Evolutionary conservation across 2,888 invertebrate genomes (phyloP), one percentile per base, ranked within the genome.

Genomic region (Conchocele bisecta): DNA sequence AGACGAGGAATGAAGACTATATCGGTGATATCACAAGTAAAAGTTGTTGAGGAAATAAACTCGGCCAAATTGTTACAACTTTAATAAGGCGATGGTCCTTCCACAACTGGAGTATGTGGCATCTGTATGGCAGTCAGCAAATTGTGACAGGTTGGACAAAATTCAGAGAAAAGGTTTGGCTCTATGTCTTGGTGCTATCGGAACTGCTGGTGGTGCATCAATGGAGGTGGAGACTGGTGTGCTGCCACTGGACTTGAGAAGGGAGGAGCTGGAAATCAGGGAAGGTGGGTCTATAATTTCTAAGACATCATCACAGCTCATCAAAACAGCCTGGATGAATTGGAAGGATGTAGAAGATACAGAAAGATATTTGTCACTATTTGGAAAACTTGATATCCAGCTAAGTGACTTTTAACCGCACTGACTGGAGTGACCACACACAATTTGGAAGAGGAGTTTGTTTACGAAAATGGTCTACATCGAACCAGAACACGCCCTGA

Each of bases 181-280:
- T 35, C 11, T 35, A n/a, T 35, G 37, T 35, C 37, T 35, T n/a
- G 37, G 37, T 13, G n/a, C 13, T n/a, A 11, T n/a, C 11, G 37
- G 37, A 35, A 35, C 37, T 13, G 37, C 37, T 13, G 44, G 44
- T 11, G 22, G 5, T 11, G 44, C 24, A 20, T 24, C 44, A 7
- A 26, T 44, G 22, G 44, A 44, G 22, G 44, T 44, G 44, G 44
- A 44, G n/a, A 28, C 44, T 44, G 44, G 44, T 17, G 37, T 35
- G 37, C 11, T 13, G n/a, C 37, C 37, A 11, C 37, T 35, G 11
- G 37, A 35, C 11, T 13, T 35, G 37, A 35, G 37, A n/a, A 35
- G 37, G n/a, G 37, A 35, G n/a, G 37, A 35, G n/a, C 37, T 35
- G 37, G 37, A 11, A n/a, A 35, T 35, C 37, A 11, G 37, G n/a